phyloP scores from a whole-genome alignment of 1,140 invertebrate species.

The Nixonia krombeini region DNA sequence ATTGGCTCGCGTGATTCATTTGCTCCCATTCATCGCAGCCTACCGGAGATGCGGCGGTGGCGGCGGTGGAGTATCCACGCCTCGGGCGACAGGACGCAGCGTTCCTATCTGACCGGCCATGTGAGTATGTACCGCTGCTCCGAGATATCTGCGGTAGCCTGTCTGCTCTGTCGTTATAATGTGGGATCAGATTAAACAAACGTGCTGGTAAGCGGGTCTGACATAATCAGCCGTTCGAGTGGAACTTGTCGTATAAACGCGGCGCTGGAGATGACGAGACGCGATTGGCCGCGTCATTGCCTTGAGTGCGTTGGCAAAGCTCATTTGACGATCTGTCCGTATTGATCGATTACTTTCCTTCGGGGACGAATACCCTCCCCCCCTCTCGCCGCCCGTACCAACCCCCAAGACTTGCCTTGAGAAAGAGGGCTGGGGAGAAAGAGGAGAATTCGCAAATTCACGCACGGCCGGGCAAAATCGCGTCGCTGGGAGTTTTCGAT shows the following conservation, averaged over 20 bases:
- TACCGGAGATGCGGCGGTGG: constrained; percentile 38
- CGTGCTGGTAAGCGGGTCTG: constrained; percentile 54
- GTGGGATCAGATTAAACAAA: constrained; percentile 64
- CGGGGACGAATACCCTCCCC: no score
- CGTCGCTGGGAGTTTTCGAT: not conserved
- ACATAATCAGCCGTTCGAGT: constrained; percentile 62
- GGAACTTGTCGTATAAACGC: constrained; percentile 46
- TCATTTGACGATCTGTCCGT: constrained; percentile 35
- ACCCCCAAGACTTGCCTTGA: no score
- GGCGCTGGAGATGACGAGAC: constrained; percentile 49
- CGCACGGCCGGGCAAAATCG: not conserved
- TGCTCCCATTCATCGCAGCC: constrained; percentile 62
- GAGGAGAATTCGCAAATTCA: no score
- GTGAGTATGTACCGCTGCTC: constrained; percentile 45
- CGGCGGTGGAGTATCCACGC: constrained; percentile 43
- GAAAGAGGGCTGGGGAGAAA: no score
- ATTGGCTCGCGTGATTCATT: constrained; percentile 69
- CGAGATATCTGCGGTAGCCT: constrained; percentile 51
- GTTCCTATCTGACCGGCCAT: constrained; percentile 34
- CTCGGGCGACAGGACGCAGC: constrained; percentile 52
- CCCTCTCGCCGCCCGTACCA: no score
- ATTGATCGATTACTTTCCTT: constrained; percentile 42
- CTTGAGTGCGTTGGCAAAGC: constrained; percentile 30
- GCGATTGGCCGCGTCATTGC: constrained; percentile 52
- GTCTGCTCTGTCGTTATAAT: constrained; percentile 58